These are phyloP conservation scores for Drosophila sproati DNA, from an alignment of 1,140 invertebrate species.

Conservation along the genomic window DNA sequence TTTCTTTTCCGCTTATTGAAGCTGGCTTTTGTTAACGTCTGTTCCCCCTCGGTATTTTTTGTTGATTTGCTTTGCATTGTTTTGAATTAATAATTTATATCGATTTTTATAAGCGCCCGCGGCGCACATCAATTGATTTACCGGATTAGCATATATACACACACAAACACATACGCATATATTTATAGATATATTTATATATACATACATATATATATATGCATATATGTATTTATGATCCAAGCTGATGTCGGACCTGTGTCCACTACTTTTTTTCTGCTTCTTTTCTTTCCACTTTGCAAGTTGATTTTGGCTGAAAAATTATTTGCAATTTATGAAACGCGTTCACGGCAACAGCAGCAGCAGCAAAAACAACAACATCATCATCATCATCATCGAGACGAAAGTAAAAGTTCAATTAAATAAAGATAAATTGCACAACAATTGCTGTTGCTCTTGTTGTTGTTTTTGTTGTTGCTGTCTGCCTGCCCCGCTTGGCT, in stretches of 20 bases:
- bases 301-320: slow-evolving; percentile 66
- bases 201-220: slow-evolving; percentile 5
- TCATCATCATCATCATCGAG: slow-evolving; percentile 38
- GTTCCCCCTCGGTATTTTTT: slow-evolving; percentile 10
- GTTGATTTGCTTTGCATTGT: slow-evolving; percentile 62
- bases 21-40: slow-evolving; percentile 11
- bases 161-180: slow-evolving; percentile 10
- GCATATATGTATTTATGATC: slow-evolving; percentile 33
- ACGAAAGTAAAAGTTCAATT: slow-evolving; percentile 82
- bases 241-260: slow-evolving; percentile 37
- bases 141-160: slow-evolving; percentile 73
- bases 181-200: slow-evolving; percentile 2
- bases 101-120: slow-evolving; percentile 76
- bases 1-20: slow-evolving; percentile 40
- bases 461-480: slow-evolving; percentile 16
- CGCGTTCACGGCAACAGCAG: slow-evolving; percentile 55
- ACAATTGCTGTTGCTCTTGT: slow-evolving; percentile 64
- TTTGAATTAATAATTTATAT: slow-evolving; percentile 83
- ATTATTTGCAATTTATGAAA: slow-evolving; percentile 83
- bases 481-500: not conserved
- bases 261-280: slow-evolving; percentile 36
- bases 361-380: slow-evolving; percentile 17
- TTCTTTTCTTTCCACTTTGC: slow-evolving; percentile 35
- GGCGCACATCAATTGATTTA: slow-evolving; percentile 81
- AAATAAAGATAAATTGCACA: slow-evolving; percentile 83